Evolutionary conservation across 2,797 vertebrate species (phyloP).

Genomic region (Pangasius sanitwongsei): DNA sequence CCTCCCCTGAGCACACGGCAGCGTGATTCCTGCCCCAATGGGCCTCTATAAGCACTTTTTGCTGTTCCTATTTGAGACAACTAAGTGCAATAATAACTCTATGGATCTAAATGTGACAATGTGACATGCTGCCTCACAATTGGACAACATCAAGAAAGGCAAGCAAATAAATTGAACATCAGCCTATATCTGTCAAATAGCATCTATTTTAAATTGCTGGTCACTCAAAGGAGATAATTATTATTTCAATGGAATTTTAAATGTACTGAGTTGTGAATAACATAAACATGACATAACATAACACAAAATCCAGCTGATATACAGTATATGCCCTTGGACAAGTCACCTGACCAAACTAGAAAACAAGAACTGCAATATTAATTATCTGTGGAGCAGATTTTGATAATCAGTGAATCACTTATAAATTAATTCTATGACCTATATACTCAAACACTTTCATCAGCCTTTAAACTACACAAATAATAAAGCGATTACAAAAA

Average conservation of each 20-base stretch:
- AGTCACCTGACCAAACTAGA: neutral
- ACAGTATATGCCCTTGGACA: neutral
- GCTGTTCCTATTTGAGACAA: neutral
- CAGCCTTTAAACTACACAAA: constrained; percentile 52
- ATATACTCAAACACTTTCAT: constrained; percentile 38
- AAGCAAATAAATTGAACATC: neutral
- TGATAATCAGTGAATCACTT: constrained; percentile 15
- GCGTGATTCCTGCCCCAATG: too few relatives aligned
- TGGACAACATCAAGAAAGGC: neutral
- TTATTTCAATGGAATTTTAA: neutral
- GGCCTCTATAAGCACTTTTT: neutral
- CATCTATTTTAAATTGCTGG: neutral
- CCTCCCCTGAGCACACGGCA: neutral
- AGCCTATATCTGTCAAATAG: neutral
- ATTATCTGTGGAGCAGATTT: neutral
- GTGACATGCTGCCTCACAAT: neutral
- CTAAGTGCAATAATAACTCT: neutral
- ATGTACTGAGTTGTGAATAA: neutral
- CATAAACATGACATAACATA: neutral
- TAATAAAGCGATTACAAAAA: constrained; percentile 52
- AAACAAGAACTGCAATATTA: neutral
- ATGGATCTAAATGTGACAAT: neutral
- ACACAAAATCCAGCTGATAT: neutral
- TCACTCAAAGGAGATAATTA: neutral
- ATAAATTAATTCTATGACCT: constrained; percentile 19